Evolutionary conservation across 2,888 invertebrate genomes (phyloP).

Genomic region (Drosophila fungiperda): DNA sequence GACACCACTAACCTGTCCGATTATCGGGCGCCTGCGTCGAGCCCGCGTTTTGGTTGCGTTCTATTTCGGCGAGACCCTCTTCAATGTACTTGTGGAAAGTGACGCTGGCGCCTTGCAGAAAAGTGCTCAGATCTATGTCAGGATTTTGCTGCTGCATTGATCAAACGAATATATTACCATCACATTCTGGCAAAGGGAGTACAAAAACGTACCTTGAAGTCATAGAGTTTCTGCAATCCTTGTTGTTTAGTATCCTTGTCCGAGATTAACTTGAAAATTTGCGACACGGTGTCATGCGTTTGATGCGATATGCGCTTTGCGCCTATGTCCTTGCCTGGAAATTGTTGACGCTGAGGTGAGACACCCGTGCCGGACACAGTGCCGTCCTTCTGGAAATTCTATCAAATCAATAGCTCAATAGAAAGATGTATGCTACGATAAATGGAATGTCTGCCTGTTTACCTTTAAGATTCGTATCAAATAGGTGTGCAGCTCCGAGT

Average conservation of each 20-base stretch:
- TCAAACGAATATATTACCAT: background rate
- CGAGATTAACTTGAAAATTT: slow-evolving; percentile 96
- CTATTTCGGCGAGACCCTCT: slow-evolving; percentile 85
- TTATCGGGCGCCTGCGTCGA: slow-evolving; percentile 60
- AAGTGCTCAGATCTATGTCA: slow-evolving; percentile 84
- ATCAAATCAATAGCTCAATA: slow-evolving; percentile 1
- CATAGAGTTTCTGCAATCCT: slow-evolving; percentile 87
- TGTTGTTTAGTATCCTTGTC: slow-evolving; percentile 93
- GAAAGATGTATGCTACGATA: background rate
- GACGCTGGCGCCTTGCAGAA: slow-evolving; percentile 84
- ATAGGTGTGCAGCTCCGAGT: slow-evolving; percentile 94
- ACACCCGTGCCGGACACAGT: slow-evolving; percentile 83
- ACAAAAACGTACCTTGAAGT: slow-evolving; percentile 82
- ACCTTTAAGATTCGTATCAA: slow-evolving; percentile 92
- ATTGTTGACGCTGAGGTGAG: slow-evolving; percentile 79
- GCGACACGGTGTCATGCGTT: slow-evolving; percentile 94
- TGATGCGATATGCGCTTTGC: slow-evolving; percentile 89
- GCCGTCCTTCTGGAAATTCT: slow-evolving; percentile 87
- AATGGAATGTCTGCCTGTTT: background rate
- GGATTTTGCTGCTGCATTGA: slow-evolving; percentile 82
- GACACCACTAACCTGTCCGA: slow-evolving; percentile 63
- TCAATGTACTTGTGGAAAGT: slow-evolving; percentile 85
- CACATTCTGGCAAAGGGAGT: background rate
- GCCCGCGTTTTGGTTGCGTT: slow-evolving; percentile 68
- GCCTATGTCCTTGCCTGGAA: slow-evolving; percentile 83